Base-by-base conservation (phyloP, 1,140 invertebrate genomes). In the Scylla paramamosain region DNA sequence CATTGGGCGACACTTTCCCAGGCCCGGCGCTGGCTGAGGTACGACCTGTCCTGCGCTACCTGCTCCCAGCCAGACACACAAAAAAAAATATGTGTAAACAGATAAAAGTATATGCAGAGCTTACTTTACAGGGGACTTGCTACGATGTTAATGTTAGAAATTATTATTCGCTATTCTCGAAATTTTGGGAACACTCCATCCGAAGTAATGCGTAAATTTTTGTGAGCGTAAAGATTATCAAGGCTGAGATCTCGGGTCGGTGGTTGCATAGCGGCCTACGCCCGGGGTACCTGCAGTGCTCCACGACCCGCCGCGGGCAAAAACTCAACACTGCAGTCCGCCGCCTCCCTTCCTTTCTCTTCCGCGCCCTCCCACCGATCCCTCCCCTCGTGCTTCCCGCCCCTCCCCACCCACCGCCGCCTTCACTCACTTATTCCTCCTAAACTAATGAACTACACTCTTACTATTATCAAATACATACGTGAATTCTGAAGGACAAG, bases 1-100 rank as follows among this genome's bases (percentile, higher is more conserved):
- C 91, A 93, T 93, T 87, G 91, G 67, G 91, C 67, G 91, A 95
- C 94, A 95, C 32, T 95, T 95, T 95, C 94, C 94, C 94, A 95
- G 91, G 86, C 4, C 16, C 14, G 16, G 52, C 12, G 84, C 46
- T 86, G 94, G 48, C 91, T 39, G 31, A 95, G 91, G 84, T 29
- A 93, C 25, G 67, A 82, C 39, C 91, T 67, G 67, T 83, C n/a
- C 25, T 92, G 48, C 25, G 20, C 67, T 77, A 77, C 67, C 67
- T 77, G 67, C 67, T 20, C 67, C 20, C 67, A n/a, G 67, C 67
- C 6, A 20, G 8, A 39, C 39, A 39, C 39, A 39, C 39, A 39
- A 2, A n/a, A 12, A 77, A 77, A 77, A 77, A 77, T 16, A 25
- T 7, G 20, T n/a, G 67, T 77, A 77, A 77, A n/a, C 67, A 77